Conservation (phyloP, 2,888 invertebrate genomes). For the Watsonalla cultraria region DNA sequence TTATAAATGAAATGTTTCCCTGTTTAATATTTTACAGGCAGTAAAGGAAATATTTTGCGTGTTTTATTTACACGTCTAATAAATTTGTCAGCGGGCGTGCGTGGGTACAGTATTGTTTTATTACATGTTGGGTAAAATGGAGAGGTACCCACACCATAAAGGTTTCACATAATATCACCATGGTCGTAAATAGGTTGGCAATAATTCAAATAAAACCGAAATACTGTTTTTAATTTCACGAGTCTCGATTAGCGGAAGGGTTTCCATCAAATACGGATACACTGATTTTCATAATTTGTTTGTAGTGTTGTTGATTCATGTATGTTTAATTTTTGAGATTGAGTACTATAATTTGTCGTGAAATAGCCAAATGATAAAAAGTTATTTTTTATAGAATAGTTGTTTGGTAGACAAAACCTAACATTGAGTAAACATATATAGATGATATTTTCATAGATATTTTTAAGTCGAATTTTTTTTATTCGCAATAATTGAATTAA, state of each 20-base stretch:
- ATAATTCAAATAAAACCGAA: slow-evolving; percentile 12
- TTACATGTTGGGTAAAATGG: slow-evolving; percentile 37
- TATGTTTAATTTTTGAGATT: no score
- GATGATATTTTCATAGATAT: no score
- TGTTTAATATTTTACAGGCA: slow-evolving; percentile 16
- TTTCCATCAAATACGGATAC: background rate
- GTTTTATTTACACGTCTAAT: slow-evolving; percentile 32
- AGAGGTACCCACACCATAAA: slow-evolving; percentile 33
- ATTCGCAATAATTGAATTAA: no score
- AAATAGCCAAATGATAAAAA: no score
- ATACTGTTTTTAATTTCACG: background rate
- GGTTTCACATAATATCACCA: slow-evolving; percentile 24
- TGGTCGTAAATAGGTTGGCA: slow-evolving; percentile 18
- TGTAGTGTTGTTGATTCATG: no score
- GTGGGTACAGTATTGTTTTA: slow-evolving; percentile 39
- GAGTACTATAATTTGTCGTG: no score
- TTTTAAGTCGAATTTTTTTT: no score
- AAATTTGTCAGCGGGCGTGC: slow-evolving; percentile 36
- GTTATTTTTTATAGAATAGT: no score
- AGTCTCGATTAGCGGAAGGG: background rate
- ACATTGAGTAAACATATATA: no score
- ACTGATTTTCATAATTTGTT: no score
- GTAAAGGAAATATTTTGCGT: slow-evolving; percentile 29
- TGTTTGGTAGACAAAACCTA: no score
- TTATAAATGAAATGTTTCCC: background rate